These are phyloP conservation scores for Melanotus villosus DNA, from an alignment of 2,888 invertebrate species.

Conservation along the genomic window DNA sequence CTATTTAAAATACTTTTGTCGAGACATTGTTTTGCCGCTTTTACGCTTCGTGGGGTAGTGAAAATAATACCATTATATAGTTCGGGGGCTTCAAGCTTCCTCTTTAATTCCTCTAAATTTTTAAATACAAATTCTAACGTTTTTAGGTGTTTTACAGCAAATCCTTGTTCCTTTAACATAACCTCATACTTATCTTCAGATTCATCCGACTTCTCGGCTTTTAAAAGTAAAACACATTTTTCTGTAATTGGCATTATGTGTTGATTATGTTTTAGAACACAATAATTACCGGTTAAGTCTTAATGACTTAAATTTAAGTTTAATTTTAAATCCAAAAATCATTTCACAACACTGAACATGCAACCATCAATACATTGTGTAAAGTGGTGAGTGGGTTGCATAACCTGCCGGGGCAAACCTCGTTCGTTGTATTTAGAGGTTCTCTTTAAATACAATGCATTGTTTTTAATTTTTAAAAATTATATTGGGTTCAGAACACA, in stretches of 20 bases:
- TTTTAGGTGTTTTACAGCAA: conserved; percentile 69
- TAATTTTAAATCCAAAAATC: too few species aligned
- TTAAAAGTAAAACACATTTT: conserved; percentile 62
- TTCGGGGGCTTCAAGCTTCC: conserved; percentile 67
- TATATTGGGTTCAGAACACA: too few species aligned
- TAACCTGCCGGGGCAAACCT: too few species aligned
- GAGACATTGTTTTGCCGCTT: conserved; percentile 68
- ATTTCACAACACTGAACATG: too few species aligned
- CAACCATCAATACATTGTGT: too few species aligned
- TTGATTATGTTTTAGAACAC: neutral
- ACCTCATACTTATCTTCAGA: conserved; percentile 68
- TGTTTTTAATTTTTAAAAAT: too few species aligned
- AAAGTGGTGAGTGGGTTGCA: too few species aligned
- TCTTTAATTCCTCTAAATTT: conserved; percentile 67
- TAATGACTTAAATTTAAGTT: too few species aligned
- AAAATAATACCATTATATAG: conserved; percentile 71
- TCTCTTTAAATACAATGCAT: too few species aligned
- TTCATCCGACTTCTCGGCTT: conserved; percentile 59
- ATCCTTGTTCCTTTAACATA: conserved; percentile 67
- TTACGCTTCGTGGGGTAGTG: conserved; percentile 73
- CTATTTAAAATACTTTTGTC: conserved; percentile 51
- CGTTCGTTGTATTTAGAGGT: too few species aligned
- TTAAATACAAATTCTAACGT: conserved; percentile 71
- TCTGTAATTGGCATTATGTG: conserved; percentile 53
- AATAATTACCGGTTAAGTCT: too few species aligned